These are phyloP conservation scores for Sebastes goodei DNA, from an alignment of 2,797 vertebrate species.

Conservation along the genomic window DNA sequence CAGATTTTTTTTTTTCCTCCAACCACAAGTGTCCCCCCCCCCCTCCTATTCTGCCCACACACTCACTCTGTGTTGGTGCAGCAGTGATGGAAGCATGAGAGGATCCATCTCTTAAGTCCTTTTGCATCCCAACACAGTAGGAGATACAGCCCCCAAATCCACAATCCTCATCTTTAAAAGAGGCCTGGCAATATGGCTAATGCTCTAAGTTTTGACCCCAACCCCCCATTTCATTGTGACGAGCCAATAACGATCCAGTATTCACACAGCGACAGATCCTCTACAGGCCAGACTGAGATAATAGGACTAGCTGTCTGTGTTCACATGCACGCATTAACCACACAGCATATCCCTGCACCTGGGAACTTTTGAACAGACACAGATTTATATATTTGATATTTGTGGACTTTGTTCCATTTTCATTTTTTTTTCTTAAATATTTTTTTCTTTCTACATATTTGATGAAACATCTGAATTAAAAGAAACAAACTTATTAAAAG, in stretches of 20 bases:
- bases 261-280: conserved; percentile 30
- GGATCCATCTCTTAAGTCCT: conserved; percentile 29
- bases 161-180: conserved; percentile 55
- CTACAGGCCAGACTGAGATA: conserved; percentile 52
- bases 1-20: conserved; percentile 60
- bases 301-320: conserved; percentile 54
- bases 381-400: not conserved
- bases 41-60: not conserved
- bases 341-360: not conserved
- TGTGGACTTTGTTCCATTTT: not conserved
- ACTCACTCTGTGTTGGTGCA: conserved; percentile 35
- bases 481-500: not conserved
- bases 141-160: conserved; percentile 53
- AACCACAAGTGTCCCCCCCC: conserved; percentile 59
- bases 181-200: conserved; percentile 67
- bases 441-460: not conserved
- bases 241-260: conserved; percentile 50
- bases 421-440: too few species aligned
- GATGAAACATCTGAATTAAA: not conserved
- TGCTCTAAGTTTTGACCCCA: conserved; percentile 48
- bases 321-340: conserved; percentile 32
- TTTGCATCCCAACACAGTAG: conserved; percentile 51
- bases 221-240: conserved; percentile 23
- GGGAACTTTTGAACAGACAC: not conserved
- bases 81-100: conserved; percentile 24